phyloP scores from a whole-genome alignment of 2,113 vertebrate genomes.

The Ceyx margarethae region DNA sequence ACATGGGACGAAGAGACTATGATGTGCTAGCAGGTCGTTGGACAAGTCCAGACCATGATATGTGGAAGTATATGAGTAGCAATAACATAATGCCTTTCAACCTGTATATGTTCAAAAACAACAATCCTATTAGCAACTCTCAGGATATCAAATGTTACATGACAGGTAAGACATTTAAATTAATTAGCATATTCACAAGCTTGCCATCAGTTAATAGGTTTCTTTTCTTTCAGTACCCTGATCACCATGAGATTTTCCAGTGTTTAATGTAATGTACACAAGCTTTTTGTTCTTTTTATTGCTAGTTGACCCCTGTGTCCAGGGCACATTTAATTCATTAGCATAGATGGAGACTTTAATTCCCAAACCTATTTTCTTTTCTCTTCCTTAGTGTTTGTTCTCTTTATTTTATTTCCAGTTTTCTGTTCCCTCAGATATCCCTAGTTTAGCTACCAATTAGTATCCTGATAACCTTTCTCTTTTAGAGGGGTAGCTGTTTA shows the following conservation, averaged over 20 bases:
- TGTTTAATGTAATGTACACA: background rate
- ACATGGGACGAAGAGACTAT: constrained; percentile 95
- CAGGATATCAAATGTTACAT: constrained; percentile 98
- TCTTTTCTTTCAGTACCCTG: background rate
- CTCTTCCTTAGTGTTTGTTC: background rate
- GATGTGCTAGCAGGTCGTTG: constrained; percentile 94
- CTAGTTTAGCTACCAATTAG: background rate
- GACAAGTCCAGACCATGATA: constrained; percentile 91
- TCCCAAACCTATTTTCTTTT: background rate
- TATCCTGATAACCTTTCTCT: background rate
- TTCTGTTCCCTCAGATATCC: background rate
- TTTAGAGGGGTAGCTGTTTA: constrained; percentile 6
- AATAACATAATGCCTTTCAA: constrained; percentile 94
- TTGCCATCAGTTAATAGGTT: background rate
- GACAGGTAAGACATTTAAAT: constrained; percentile 83
- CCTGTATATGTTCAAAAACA: constrained; percentile 99
- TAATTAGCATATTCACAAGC: background rate
- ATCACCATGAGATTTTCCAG: background rate
- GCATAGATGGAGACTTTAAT: background rate
- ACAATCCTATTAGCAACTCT: constrained; percentile 95
- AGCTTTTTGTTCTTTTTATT: constrained; percentile 2
- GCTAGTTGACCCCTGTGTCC: background rate
- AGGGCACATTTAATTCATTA: background rate
- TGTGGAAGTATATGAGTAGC: constrained; percentile 92
- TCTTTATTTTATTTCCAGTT: background rate